Evolutionary conservation across 2,113 vertebrate species (phyloP), one percentile per base, ranked within the genome.

Genomic region (Sturnus vulgaris): DNA sequence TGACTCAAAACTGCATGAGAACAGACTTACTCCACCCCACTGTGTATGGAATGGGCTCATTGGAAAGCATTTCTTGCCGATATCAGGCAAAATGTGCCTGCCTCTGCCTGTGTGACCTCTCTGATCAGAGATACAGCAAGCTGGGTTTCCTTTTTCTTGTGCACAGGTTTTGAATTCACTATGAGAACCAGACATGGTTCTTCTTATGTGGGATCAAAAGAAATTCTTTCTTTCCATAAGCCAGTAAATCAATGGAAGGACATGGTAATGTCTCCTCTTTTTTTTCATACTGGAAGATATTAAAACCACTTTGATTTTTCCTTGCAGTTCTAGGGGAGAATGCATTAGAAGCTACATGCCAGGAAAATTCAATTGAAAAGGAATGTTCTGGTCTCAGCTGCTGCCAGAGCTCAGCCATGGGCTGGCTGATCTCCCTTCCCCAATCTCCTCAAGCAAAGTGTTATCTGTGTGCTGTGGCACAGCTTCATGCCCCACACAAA

Each of bases 371-470:
- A 87, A 76, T 69, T 76, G 57, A 71, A 42, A 79, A 93, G 57
- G 91, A 95, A 91, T 86, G 86, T 46, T 69, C 91, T 76, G 21
- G 39, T 47, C 65, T 61, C 81, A 95, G 92, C 91, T 95, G 91
- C 84, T 12, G 2, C 73, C 83, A 69, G 11, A 84, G 53, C 69
- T 91, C 69, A 89, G 23, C 72, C 68, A 52, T 44, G 55, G 68
- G 27, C 68, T 14, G 8, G 60, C 60, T 88, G 35, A 40, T 87
- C 49, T 28, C 60, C 16, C 52, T 60, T 90, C 47, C 42, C 68
- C 22, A 22, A 18, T 46, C 28, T 81, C 60, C 55, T 77, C 4
- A 10, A 66, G 68, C 42, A 78, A 46, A 88, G 37, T 3, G 52
- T n/a, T 71, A 40, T 64, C 56, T 64, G 1, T 94, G 52, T 85